phyloP scores from a whole-genome alignment of 2,113 vertebrate species.

The Pandion haliaetus region DNA sequence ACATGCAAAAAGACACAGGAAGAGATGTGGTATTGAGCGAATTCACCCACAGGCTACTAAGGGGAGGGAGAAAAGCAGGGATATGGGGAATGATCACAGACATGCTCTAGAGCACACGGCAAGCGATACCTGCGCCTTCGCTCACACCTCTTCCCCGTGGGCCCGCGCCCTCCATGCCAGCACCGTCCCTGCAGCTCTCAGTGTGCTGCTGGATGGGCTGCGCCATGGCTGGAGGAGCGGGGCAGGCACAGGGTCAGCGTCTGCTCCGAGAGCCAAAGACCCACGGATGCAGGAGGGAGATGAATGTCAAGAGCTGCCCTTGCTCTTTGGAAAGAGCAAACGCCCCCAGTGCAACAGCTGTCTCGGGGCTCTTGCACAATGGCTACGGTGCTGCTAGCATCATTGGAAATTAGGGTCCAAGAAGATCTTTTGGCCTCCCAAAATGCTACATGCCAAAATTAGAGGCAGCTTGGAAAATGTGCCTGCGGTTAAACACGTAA shows the following conservation, averaged over 20 bases:
- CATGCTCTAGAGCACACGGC: accelerated
- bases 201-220: accelerated
- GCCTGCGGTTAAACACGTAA: neutral
- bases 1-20: no score
- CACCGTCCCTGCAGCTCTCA: neutral
- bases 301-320: neutral
- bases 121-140: accelerated
- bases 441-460: neutral
- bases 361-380: accelerated
- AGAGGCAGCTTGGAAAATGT: neutral
- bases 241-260: accelerated
- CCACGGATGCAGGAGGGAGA: neutral
- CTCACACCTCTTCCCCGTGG: accelerated
- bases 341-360: neutral
- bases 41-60: neutral
- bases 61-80: neutral
- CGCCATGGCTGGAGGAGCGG: accelerated
- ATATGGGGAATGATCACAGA: accelerated
- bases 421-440: neutral
- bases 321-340: neutral
- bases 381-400: neutral
- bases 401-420: neutral
- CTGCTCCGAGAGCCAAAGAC: accelerated
- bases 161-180: accelerated
- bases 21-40: neutral